Evolutionary conservation across 2,888 invertebrate species (phyloP).

Genomic region (Entomobrya proxima): DNA sequence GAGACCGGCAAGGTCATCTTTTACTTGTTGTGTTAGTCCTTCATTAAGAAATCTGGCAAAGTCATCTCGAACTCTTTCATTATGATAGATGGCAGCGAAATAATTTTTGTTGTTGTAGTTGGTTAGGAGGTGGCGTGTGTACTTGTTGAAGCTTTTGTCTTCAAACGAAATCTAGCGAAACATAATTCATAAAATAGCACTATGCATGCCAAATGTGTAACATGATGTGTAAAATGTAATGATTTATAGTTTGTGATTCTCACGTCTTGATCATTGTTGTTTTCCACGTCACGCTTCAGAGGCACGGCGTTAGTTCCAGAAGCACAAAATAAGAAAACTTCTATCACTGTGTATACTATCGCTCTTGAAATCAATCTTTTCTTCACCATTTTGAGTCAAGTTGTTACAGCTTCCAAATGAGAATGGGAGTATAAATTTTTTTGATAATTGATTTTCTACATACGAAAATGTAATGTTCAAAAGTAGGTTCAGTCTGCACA

Average conservation of each 20-base stretch:
- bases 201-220: too few relatives aligned
- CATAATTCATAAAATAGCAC: neutral
- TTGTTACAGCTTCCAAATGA: too few relatives aligned
- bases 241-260: neutral
- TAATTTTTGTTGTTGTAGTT: conserved; percentile 64
- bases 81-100: conserved; percentile 63
- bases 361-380: neutral
- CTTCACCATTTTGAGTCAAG: neutral
- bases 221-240: neutral
- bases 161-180: conserved; percentile 33
- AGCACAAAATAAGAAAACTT: neutral
- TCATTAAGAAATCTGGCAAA: conserved; percentile 61
- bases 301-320: conserved; percentile 7
- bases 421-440: too few relatives aligned
- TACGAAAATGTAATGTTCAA: neutral
- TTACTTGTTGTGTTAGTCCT: conserved; percentile 56
- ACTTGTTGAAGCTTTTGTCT: conserved; percentile 57
- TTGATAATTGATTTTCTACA: too few relatives aligned
- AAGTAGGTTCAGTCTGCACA: neutral
- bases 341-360: neutral
- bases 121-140: conserved; percentile 40
- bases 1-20: conserved; percentile 60
- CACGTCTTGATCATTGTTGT: conserved; percentile 34
- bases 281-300: neutral
- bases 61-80: conserved; percentile 49